Evolutionary conservation across 1,140 invertebrate genomes (phyloP), one percentile per base, ranked within the genome.

Genomic region (Euwallacea similis): DNA sequence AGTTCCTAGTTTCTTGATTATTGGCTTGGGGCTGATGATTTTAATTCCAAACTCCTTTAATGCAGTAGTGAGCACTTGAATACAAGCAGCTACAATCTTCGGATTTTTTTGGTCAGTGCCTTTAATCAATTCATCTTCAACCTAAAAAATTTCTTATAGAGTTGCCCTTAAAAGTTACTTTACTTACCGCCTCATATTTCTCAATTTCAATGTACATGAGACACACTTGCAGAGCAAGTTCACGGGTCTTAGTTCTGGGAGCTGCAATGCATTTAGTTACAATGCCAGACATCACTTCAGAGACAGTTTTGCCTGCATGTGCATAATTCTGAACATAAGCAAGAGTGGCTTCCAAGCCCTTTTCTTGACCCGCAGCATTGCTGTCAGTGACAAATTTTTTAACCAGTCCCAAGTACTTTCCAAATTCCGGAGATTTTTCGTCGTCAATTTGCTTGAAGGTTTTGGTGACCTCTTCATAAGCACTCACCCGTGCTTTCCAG

Each of bases 141-240:
- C 71, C 71, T 72, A 11, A 55, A 43, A 67, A 42, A 43, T 6
- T 67, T 43, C 13, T 8, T 7, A n/a, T 50, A 6, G 9, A 50
- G 9, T 47, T 50, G 9, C 46, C 13, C 9, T 13, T 50, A 50
- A 50, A 50, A 50, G 13, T 50, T 50, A 2, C 6, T 50, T 50
- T 50, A 72, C 65, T 72, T 0, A 96, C 94, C 47, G 88, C 81
- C 76, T 98, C 96, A 72, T 94, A 91, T 82, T 97, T 98, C 79
- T 99, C 97, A 76, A 97, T 95, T 85, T 99, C 96, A 76, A 98
- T 88, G 79, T 92, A 98, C 92, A 97, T 95, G 55, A 98, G 84
- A 2, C 90, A 88, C 66, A 98, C 89, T 81, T 97, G 95, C 50
- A 92, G 84, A 7, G 94, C 92, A 11, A 96, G 84, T 72, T 98